A percentile compares a stretch with the other conserved stretches of the same genome.
These are phyloP conservation scores for Dynastes hyllus DNA, from an alignment of 2,888 invertebrate species.

Conservation along the genomic window DNA sequence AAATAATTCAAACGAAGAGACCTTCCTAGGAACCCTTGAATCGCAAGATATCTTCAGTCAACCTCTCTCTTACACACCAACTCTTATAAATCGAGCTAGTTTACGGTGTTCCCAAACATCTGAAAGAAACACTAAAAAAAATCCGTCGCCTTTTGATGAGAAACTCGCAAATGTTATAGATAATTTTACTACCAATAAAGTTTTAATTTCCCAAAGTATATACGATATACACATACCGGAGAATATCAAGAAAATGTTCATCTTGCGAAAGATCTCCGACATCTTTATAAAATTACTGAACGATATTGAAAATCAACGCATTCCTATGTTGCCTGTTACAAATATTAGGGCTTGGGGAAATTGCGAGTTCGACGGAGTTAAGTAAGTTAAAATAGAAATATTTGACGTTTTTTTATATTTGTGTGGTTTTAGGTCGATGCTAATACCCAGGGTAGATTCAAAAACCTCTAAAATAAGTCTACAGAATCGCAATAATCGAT, in stretches of 20 bases:
- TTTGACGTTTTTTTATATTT: neutral
- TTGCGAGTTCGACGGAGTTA: conserved; percentile 72
- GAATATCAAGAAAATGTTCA: conserved; percentile 21
- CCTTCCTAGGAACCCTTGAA: conserved; percentile 14
- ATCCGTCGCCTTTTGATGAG: neutral
- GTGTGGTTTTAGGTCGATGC: conserved; percentile 59
- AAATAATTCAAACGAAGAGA: conserved; percentile 11
- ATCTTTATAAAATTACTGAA: conserved; percentile 70
- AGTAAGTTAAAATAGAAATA: conserved; percentile 65
- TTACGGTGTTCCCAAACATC: conserved; percentile 12
- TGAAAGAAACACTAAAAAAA: neutral
- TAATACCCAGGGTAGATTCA: conserved; percentile 59
- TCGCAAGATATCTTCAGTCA: conserved; percentile 47
- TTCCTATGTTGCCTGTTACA: conserved; percentile 63
- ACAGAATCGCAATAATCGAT: neutral
- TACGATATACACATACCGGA: conserved; percentile 7
- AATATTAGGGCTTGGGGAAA: conserved; percentile 74
- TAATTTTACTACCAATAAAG: conserved; percentile 58
- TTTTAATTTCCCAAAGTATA: conserved; percentile 54
- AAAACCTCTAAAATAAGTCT: conserved; percentile 60
- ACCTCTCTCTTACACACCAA: conserved; percentile 26
- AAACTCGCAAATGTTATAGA: conserved; percentile 54
- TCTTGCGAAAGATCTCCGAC: conserved; percentile 71
- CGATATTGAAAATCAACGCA: conserved; percentile 66
- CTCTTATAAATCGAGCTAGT: conserved; percentile 22